Base-by-base conservation (phyloP, 2,113 vertebrate genomes). In the Oophaga pumilio region DNA sequence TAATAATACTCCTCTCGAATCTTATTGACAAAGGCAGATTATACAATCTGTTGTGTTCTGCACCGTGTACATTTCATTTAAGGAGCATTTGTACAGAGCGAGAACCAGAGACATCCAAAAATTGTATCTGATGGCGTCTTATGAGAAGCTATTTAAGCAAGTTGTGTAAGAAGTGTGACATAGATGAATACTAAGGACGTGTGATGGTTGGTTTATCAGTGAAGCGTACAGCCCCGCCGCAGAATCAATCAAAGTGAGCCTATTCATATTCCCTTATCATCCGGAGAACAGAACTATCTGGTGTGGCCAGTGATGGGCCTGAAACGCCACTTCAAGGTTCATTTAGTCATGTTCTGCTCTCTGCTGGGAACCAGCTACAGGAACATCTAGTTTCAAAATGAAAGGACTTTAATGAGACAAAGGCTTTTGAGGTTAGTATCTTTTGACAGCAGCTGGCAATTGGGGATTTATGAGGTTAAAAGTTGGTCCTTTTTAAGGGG, bases 381-480 rank as follows among this genome's bases (percentile, higher is more conserved):
- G 85, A 90, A 57, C 82, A 87, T 90, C 91, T 90, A 89, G 91
- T 91, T 33, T 93, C 92, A 92, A 95, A 94, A 93, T 94, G 93
- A 94, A 95, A 94, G 91, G 92, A 90, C 91, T 93, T 92, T 94
- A 94, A 94, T 94, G 93, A 95, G 91, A 93, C 92, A 86, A 91
- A 88, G 92, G 91, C 93, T 93, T 95, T 94, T 94, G 91, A 90
- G 91, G 89, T 89, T 90, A 86, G 92, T 93, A 93, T 94, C 94
- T 89, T 92, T 73, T 90, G 90, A 91, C 91, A 92, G 92, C 89
- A 91, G 91, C 94, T 94, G 94, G 91, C 94, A 92, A 93, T 92
- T 92, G 94, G 94, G 92, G 91, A 91, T 93, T 94, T 91, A 91
- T 93, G 92, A 94, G 94, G 92, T 95, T 93, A 94, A 91, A 95